Conservation (phyloP, 30 jellyfish, hydroid and myxozoan genomes). For the Clytia hemisphaerica region DNA sequence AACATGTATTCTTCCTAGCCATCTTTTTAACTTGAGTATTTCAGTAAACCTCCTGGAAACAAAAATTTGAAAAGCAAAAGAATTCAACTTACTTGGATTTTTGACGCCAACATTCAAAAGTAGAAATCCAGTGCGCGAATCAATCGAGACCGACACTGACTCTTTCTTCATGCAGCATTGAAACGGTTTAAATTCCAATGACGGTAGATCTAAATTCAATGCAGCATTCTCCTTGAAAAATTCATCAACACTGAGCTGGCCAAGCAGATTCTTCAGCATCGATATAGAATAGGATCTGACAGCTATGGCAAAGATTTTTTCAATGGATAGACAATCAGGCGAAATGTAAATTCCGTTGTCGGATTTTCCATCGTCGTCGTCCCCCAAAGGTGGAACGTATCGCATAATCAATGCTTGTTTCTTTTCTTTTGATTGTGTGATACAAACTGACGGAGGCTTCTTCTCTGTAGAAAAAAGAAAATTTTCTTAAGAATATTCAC, state of each 20-base stretch:
- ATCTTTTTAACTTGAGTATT: too few relatives aligned
- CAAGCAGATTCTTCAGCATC: not conserved
- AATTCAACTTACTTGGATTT: not conserved
- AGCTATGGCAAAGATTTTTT: not conserved
- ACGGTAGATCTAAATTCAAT: slow-evolving; percentile 15
- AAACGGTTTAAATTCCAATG: slow-evolving; percentile 57
- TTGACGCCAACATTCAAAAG: slow-evolving; percentile 11
- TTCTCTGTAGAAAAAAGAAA: too few relatives aligned
- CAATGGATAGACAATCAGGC: slow-evolving; percentile 6
- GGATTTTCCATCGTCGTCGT: not conserved
- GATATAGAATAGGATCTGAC: not conserved
- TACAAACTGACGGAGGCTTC: too few relatives aligned
- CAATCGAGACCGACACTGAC: slow-evolving; percentile 36
- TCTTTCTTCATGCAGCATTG: slow-evolving; percentile 49
- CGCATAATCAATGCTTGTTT: not conserved
- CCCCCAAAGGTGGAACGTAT: not conserved
- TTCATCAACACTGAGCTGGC: not conserved
- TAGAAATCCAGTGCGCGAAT: slow-evolving; percentile 53
- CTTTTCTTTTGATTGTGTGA: too few relatives aligned
- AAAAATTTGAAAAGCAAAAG: not conserved
- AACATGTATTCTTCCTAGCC: too few relatives aligned
- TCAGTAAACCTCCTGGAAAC: too few relatives aligned
- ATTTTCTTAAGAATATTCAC: too few relatives aligned
- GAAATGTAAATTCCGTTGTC: not conserved
- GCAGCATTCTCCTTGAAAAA: not conserved